phyloP scores from a whole-genome alignment of 37 sponge, comb jelly and placozoan species.

The Diacarnus erythraeanus region DNA sequence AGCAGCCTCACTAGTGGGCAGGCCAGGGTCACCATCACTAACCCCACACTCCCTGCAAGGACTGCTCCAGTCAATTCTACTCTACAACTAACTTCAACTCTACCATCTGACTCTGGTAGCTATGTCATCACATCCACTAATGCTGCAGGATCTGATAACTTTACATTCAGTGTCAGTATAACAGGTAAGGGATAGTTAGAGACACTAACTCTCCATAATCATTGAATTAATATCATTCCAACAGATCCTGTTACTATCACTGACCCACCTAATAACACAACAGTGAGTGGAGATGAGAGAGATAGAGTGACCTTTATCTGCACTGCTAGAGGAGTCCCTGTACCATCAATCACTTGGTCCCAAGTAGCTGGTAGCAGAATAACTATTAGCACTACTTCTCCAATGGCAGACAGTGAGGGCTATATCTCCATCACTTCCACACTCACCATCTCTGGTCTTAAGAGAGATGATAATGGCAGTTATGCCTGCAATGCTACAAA shows the following conservation, averaged over 20 bases:
- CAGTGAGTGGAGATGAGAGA: slow-evolving; percentile 1
- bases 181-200: too few relatives aligned
- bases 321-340: slow-evolving; percentile 45
- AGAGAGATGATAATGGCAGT: slow-evolving; percentile 39
- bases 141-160: too few relatives aligned
- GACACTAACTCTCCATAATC: not conserved
- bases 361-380: not conserved
- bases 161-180: too few relatives aligned
- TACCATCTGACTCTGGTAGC: too few relatives aligned
- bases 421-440: slow-evolving; percentile 4
- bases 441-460: slow-evolving; percentile 1
- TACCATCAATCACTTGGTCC: slow-evolving; percentile 49
- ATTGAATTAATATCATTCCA: too few relatives aligned
- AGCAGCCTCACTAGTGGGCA: too few relatives aligned
- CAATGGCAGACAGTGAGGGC: not conserved
- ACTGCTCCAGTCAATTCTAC: too few relatives aligned
- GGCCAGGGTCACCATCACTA: too few relatives aligned
- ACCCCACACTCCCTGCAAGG: too few relatives aligned
- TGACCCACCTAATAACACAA: not conserved
- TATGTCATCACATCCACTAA: too few relatives aligned
- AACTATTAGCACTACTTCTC: not conserved
- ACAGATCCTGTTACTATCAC: slow-evolving; percentile 23
- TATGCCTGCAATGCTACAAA: slow-evolving; percentile 52
- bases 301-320: slow-evolving; percentile 24
- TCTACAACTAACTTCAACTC: too few relatives aligned